Base-by-base conservation (phyloP, 2,797 vertebrate genomes). In the Ibycter americanus region DNA sequence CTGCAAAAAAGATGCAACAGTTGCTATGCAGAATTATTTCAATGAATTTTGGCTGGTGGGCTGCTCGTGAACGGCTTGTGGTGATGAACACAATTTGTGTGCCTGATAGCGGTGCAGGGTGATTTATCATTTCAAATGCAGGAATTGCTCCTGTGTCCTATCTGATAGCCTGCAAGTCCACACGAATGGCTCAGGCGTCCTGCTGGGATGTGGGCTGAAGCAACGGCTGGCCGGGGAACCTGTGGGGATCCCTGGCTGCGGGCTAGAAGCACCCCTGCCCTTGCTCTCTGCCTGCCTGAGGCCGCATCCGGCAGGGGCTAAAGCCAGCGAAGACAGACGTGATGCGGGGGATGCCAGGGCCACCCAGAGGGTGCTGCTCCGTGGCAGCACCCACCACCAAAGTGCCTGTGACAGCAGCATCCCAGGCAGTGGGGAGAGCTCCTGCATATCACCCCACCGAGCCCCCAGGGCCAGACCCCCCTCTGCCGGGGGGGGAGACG, bases 401-500 rank as follows among this genome's bases (percentile, higher is more conserved):
- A 20, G 22, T 78, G 26, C 46, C 22, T 1, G 9, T 14, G 55
- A 12, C 32, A 31, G 58, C 54, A 47, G 27, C 0, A 1, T 21
- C 74, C 15, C 0, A 0, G 51, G 46, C 25, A 49, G 62, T 2
- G 31, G 59, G n/a, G 19, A 34, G n/a, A 76, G 31, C 42, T 78
- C 65, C 68, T 8, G 9, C 23, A 4, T 2, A 7, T 44, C 77
- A 8, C 34, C 49, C 34, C 1, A 2, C 9, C 0, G 8, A 54
- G 34, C 13, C 15, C 63, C 36, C 1, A 2, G 7, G 47, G 32
- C 38, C 83, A 72, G 54, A 26, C 3, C 5, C 59, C 6, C 14
- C 23, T 29, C 40, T 0, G 4, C 22, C 1, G 0, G 1, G 23
- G 63, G 14, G 38, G 12, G n/a, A n/a, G n/a, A 25, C 0, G 2